Conservation (phyloP, 2,797 vertebrate genomes). For the Miichthys miiuy region DNA sequence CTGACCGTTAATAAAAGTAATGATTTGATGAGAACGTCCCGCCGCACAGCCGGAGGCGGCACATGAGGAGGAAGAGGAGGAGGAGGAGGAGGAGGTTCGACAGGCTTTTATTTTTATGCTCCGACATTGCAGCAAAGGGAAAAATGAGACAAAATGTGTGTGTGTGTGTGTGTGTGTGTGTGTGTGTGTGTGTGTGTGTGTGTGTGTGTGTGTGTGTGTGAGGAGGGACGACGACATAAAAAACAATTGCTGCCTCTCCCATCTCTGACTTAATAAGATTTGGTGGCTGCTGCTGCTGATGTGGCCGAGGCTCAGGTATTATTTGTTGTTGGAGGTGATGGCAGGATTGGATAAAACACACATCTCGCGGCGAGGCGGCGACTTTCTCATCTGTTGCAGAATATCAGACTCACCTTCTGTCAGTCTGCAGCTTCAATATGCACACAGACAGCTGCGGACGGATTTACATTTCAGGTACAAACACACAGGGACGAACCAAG, state of each 20-base stretch:
- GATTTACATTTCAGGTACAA: slow-evolving; percentile 23
- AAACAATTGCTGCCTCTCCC: slow-evolving; percentile 74
- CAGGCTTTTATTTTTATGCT: slow-evolving; percentile 74
- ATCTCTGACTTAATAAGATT: slow-evolving; percentile 81
- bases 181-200: slow-evolving; percentile 12
- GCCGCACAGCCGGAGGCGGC: slow-evolving; percentile 72
- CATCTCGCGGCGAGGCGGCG: slow-evolving; percentile 42
- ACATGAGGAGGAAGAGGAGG: neutral
- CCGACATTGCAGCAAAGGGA: slow-evolving; percentile 54
- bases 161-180: slow-evolving; percentile 29
- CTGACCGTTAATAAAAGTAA: slow-evolving; percentile 88
- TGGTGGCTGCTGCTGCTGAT: slow-evolving; percentile 60
- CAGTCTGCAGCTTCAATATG: slow-evolving; percentile 29
- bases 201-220: slow-evolving; percentile 20
- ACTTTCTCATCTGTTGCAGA: slow-evolving; percentile 65
- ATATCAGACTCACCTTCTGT: slow-evolving; percentile 54
- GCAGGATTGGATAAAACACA: slow-evolving; percentile 71
- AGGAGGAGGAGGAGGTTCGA: slow-evolving; percentile 53
- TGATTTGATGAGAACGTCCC: slow-evolving; percentile 82
- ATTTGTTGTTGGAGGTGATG: slow-evolving; percentile 77
- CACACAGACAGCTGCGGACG: neutral
- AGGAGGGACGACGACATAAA: slow-evolving; percentile 65
- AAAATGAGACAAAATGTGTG: slow-evolving; percentile 35
- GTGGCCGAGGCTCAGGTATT: slow-evolving; percentile 70
- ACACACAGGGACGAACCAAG: neutral